Conservation (phyloP, 1,140 invertebrate species). For the Thrips palmi region DNA sequence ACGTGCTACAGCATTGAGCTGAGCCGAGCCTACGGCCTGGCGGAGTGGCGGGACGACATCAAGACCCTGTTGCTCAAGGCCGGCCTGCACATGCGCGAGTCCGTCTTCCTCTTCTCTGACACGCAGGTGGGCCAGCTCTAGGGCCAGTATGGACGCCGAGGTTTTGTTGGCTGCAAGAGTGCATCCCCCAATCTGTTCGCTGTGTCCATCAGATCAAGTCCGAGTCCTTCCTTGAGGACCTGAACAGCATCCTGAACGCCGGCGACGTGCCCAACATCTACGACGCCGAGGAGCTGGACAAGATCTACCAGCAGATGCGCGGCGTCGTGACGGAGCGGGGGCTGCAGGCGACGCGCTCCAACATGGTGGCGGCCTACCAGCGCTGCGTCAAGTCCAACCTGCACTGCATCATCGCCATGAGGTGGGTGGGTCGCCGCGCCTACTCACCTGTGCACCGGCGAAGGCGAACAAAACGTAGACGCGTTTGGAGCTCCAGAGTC, state of each 20-base stretch:
- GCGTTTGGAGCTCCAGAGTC: too few species aligned
- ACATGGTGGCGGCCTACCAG: slow-evolving; percentile 47
- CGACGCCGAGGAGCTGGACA: slow-evolving; percentile 38
- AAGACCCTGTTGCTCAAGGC: slow-evolving; percentile 35
- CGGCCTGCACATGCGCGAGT: slow-evolving; percentile 31
- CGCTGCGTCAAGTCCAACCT: slow-evolving; percentile 41
- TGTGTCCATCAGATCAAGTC: slow-evolving; percentile 31
- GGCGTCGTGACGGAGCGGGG: slow-evolving; percentile 39
- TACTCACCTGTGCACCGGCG: too few species aligned
- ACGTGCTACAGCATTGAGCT: slow-evolving; percentile 34
- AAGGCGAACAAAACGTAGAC: too few species aligned
- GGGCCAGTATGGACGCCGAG: too few species aligned
- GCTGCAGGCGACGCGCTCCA: slow-evolving; percentile 47
- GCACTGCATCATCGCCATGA: slow-evolving; percentile 43
- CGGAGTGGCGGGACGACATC: slow-evolving; percentile 45
- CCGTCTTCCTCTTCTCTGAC: slow-evolving; percentile 49
- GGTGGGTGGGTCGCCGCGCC: too few species aligned
- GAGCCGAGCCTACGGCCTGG: slow-evolving; percentile 24
- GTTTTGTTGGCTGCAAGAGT: too few species aligned
- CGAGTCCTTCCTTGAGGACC: slow-evolving; percentile 45
- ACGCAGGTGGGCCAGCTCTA: slow-evolving; percentile 27
- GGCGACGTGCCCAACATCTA: slow-evolving; percentile 51
- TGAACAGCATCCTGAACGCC: slow-evolving; percentile 47
- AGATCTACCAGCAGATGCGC: slow-evolving; percentile 38
- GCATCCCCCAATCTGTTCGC: too few species aligned